Base-by-base conservation (phyloP, 2,113 vertebrate species). In the Eudyptes chrysolophus region DNA sequence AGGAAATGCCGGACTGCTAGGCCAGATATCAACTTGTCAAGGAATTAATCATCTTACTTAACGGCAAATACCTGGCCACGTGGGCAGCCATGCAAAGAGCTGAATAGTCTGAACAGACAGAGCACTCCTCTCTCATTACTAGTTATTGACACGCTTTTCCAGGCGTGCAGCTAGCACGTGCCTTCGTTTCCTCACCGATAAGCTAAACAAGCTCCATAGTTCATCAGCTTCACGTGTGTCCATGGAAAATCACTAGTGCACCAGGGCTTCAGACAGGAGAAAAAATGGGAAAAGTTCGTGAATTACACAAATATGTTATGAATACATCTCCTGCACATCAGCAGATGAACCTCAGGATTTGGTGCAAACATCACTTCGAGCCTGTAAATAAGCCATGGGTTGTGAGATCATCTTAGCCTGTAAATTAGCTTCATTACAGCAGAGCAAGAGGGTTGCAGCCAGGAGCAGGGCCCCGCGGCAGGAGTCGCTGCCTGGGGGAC, bases 11-110 rank as follows among this genome's bases (percentile, higher is more conserved):
- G 1, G 62, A 52, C 79, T 88, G 49, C 68, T 62, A 78, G 62
- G 83, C 85, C 90, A 95, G 95, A 94, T 81, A 97, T 24, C 79
- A 72, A 34, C 92, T 84, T 86, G 79, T 88, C 90, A 84, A 90
- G 55, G 85, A 65, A 88, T 90, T 83, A 93, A 87, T 94, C 51
- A 68, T 52, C 68, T 68, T 70, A 42, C 86, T 89, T 90, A 92
- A 86, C 44, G 29, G 71, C 78, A 82, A 92, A 74, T 92, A 95
- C 81, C 94, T 86, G 82, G 49, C 42, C 88, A 62, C 10, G 2
- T 74, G 79, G 64, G 76, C 58, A 93, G 85, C 78, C 6, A 2
- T 44, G 66, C 58, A 38, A 40, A 42, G 46, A 69, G 78, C 61
- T 77, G 80, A 95, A 90, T 1, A 51, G 76, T 15, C 58, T 27